Percentiles rank a stretch among this genome's conserved stretches.
phyloP scores from a whole-genome alignment of 2,888 invertebrate genomes.

The Pyrrhosoma nymphula region DNA sequence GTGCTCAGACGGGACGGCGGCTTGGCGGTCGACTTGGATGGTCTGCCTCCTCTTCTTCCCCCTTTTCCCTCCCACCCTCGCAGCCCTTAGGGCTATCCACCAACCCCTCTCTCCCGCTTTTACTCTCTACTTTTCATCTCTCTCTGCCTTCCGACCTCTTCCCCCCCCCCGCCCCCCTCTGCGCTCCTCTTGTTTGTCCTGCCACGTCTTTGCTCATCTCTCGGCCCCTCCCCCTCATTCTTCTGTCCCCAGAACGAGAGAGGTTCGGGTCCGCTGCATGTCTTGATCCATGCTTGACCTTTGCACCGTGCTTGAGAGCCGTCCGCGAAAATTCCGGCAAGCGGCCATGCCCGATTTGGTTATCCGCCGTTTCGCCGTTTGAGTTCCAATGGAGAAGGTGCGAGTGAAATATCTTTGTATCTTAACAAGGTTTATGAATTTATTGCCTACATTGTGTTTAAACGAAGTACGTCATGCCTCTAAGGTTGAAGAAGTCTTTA shows the following conservation, averaged over 20 bases:
- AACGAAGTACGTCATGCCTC: not conserved
- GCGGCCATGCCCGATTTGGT: not conserved
- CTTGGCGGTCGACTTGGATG: slow-evolving; percentile 21
- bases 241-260: not conserved
- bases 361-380: not conserved
- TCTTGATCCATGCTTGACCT: slow-evolving; percentile 13
- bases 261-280: not conserved
- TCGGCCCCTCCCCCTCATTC: not conserved
- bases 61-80: not conserved
- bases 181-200: not conserved
- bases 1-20: slow-evolving; percentile 9
- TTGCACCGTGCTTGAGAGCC: not conserved
- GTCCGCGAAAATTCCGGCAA: not conserved
- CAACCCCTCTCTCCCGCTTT: not conserved
- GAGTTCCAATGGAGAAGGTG: not conserved
- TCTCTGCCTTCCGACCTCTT: not conserved
- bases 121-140: not conserved
- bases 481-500: not conserved
- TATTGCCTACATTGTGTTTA: not conserved
- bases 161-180: not conserved
- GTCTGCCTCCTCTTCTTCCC: not conserved
- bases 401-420: not conserved
- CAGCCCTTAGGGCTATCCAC: not conserved
- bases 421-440: not conserved
- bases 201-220: slow-evolving; percentile 5